A percentile compares a stretch with the other conserved stretches of the same genome.
These are phyloP conservation scores for Labroides dimidiatus DNA, from an alignment of 2,797 vertebrate species.

Conservation along the genomic window DNA sequence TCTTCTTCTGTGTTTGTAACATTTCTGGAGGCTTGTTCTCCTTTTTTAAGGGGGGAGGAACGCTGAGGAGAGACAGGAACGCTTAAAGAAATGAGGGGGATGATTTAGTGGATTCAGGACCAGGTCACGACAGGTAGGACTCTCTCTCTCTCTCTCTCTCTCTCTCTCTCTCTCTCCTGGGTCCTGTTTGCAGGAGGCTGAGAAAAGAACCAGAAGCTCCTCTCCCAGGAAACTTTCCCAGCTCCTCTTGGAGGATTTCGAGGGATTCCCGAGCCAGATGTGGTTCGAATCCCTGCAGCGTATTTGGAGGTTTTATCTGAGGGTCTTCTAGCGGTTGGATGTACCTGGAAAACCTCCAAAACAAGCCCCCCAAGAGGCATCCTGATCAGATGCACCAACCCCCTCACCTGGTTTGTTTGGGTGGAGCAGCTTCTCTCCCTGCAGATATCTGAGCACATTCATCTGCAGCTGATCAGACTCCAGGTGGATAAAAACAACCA, in stretches of 20 bases:
- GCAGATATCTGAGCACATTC: background rate
- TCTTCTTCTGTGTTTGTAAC: no score
- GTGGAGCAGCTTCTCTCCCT: background rate
- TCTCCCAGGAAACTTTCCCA: background rate
- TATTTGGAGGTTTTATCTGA: background rate
- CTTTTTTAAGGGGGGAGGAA: background rate
- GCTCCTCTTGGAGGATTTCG: background rate
- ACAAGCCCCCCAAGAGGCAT: background rate
- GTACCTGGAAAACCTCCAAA: background rate
- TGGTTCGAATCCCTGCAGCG: background rate
- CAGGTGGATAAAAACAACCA: no score
- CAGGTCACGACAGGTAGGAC: no score
- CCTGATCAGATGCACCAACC: background rate
- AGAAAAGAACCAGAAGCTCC: background rate
- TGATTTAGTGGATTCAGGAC: no score
- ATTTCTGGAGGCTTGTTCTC: background rate
- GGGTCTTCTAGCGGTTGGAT: background rate
- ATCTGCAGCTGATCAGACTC: no score
- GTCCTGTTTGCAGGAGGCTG: no score
- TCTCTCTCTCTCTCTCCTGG: no score
- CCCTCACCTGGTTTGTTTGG: background rate
- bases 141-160: no score
- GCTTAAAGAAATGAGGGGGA: background rate
- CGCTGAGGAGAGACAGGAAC: background rate
- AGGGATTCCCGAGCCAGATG: background rate